phyloP scores from a whole-genome alignment of 2,113 vertebrate species.

The Microtus montanus region DNA sequence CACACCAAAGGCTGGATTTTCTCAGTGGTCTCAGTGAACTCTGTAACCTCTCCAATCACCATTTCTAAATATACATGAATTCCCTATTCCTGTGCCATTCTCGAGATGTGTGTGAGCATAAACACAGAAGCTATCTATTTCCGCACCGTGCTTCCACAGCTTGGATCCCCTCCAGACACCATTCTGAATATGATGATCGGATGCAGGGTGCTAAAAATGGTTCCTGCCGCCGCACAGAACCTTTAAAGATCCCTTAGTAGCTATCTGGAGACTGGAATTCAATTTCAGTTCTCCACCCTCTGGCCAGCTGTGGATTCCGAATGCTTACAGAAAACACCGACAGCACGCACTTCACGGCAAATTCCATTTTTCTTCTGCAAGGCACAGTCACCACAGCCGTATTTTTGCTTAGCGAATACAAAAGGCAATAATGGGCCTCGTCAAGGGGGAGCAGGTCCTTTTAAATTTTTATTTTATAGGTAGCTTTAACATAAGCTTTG shows the following conservation, averaged over 20 bases:
- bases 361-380: constrained; percentile 58
- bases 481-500: constrained; percentile 77
- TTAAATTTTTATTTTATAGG: constrained; percentile 81
- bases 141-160: background rate
- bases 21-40: background rate
- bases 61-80: constrained; percentile 52
- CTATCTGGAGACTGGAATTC: constrained; percentile 69
- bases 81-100: background rate
- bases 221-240: constrained; percentile 72
- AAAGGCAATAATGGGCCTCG: constrained; percentile 65
- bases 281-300: constrained; percentile 72
- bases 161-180: constrained; percentile 63
- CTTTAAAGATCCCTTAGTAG: constrained; percentile 71
- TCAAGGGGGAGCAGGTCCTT: constrained; percentile 58
- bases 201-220: constrained; percentile 69
- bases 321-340: constrained; percentile 52
- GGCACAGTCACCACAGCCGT: constrained; percentile 33
- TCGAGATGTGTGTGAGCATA: constrained; percentile 22
- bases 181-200: constrained; percentile 33
- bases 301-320: constrained; percentile 66
- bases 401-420: constrained; percentile 67
- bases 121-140: constrained; percentile 63
- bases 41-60: background rate
- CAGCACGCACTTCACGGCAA: constrained; percentile 49
- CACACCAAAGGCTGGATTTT: background rate